Percentiles rank a stretch among this genome's conserved stretches.
These are phyloP conservation scores for Therioaphis trifolii DNA, from an alignment of 2,888 invertebrate genomes.

Conservation along the genomic window DNA sequence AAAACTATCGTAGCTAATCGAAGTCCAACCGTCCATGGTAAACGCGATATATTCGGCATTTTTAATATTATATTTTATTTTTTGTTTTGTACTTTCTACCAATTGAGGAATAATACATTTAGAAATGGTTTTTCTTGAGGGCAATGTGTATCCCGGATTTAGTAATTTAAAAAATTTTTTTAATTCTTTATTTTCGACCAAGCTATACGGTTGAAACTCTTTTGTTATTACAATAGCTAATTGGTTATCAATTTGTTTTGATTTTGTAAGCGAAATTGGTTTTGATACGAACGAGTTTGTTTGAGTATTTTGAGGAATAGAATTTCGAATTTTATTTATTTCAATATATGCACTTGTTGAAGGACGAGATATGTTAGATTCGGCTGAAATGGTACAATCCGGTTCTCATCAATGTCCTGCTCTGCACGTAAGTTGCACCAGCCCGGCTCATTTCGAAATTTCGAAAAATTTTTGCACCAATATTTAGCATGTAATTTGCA, in stretches of 20 bases:
- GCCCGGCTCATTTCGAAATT: no score
- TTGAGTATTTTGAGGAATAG: not conserved
- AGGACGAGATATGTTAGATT: no score
- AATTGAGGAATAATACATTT: slow-evolving; percentile 29
- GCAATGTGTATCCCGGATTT: slow-evolving; percentile 62
- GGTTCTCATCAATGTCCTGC: no score
- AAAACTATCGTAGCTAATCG: no score
- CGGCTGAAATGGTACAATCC: no score
- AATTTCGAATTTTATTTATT: not conserved
- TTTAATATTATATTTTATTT: no score
- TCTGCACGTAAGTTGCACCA: no score
- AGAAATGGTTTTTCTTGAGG: slow-evolving; percentile 61
- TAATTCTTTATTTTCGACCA: slow-evolving; percentile 63
- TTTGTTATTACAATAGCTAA: slow-evolving; percentile 48
- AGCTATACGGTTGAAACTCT: slow-evolving; percentile 61
- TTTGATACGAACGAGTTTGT: not conserved
- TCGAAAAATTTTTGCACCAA: no score
- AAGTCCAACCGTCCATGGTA: no score
- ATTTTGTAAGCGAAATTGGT: not conserved
- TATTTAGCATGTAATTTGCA: no score
- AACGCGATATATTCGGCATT: no score
- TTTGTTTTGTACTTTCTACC: not conserved
- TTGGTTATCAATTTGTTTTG: slow-evolving; percentile 15
- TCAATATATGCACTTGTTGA: not conserved
- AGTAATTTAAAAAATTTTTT: slow-evolving; percentile 57